phyloP scores from a whole-genome alignment of 2,113 vertebrate genomes.

The Orcinus orca region DNA sequence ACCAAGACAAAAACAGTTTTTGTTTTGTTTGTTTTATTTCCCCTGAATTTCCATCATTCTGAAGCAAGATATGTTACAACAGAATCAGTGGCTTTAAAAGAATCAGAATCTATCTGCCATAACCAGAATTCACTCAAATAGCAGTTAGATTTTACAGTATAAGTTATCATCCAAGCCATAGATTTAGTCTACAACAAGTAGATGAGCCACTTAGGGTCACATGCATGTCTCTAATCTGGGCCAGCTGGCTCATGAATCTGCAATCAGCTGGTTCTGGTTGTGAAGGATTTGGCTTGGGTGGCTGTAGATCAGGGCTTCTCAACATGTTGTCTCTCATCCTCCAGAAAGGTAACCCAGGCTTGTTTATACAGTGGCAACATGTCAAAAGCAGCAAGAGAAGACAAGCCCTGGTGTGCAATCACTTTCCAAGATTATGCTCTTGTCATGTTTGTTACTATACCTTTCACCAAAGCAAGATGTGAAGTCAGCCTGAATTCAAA shows the following conservation, averaged over 20 bases:
- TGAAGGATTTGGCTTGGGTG: neutral
- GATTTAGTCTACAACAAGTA: too few species aligned
- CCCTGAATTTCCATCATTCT: neutral
- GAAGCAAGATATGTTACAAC: neutral
- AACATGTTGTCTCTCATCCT: neutral
- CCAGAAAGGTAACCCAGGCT: neutral
- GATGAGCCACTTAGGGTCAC: neutral
- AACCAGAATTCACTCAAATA: neutral
- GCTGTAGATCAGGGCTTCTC: neutral
- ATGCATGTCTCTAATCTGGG: neutral
- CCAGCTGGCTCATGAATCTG: too few species aligned
- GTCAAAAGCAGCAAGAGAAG: neutral
- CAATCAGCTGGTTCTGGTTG: too few species aligned
- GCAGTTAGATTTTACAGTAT: neutral
- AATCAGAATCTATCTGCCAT: neutral
- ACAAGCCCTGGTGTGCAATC: rapidly evolving
- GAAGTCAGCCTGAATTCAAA: neutral
- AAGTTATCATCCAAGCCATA: neutral
- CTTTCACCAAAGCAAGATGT: neutral
- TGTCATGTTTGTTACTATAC: neutral
- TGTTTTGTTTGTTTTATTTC: neutral
- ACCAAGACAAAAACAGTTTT: neutral
- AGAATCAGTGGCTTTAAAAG: neutral
- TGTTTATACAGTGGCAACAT: too few species aligned
- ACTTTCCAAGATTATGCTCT: neutral